Evolutionary conservation across 2,888 invertebrate species (phyloP), one percentile per base, ranked within the genome.

Genomic region (Orthosia incerta): DNA sequence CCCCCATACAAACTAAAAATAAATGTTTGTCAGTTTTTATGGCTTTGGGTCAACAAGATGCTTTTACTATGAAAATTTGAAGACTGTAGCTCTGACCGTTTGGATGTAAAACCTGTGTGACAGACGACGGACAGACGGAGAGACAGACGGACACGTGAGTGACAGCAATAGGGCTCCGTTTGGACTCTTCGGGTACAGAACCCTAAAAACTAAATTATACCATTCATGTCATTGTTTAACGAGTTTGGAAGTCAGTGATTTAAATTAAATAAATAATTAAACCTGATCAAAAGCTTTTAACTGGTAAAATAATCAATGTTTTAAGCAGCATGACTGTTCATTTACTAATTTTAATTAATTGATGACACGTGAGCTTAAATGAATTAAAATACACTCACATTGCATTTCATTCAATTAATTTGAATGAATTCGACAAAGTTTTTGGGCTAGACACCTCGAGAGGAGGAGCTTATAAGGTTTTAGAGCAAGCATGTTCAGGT

Each of bases 211-310:
- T 31, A 50, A 62, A 50, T 9, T 2, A 59, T 15, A 20, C 45
- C 45, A n/a, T 11, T 11, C 57, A 18, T 18, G 18, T 31, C 18
- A 12, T 31, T 18, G 7, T 45, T n/a, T 13, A 53, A 23, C 16
- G 18, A 60, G 23, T 55, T 50, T 31, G 13, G 23, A 56, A 62
- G 46, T 20, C 23, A 16, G 20, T 55, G 4, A 65, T 61, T 55
- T 15, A 13, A 62, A 71, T 46, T 13, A 39, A 39, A 39, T 39
- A 39, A 39, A 39, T 64, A 55, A 74, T 18, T 59, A 39, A 2
- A 23, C 23, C 15, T 11, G 4, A 59, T 48, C 48, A n/a, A 26
- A 53, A 61, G 45, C 61, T 61, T 61, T 66, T n/a, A 74, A 26
- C 3, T 1, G 23, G 20, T 61, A 48, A 61, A 50, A 61, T 50